phyloP scores from a whole-genome alignment of 2,797 vertebrate species.

The Falco naumanni region DNA sequence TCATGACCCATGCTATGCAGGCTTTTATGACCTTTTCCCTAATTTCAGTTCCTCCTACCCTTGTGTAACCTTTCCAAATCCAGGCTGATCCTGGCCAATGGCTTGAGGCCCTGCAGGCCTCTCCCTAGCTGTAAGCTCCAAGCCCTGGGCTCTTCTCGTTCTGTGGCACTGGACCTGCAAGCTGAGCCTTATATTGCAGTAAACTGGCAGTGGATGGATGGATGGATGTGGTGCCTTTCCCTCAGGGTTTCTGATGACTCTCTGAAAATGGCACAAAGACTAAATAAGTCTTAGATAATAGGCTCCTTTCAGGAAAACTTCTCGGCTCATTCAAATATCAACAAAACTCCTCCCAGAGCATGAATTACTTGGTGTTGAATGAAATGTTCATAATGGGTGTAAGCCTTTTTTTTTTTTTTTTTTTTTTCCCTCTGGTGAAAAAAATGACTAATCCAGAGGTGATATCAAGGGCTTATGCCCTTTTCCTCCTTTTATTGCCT shows the following conservation, averaged over 20 bases:
- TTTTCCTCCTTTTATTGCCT: neutral
- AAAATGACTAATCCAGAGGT: constrained; percentile 2
- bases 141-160: neutral
- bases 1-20: neutral
- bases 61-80: neutral
- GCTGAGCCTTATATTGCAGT: neutral
- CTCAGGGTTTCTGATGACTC: neutral
- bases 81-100: neutral
- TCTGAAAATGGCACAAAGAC: neutral
- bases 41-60: neutral
- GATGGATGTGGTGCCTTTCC: neutral
- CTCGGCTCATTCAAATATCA: neutral
- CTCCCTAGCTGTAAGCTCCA: neutral
- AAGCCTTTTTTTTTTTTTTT: neutral
- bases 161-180: neutral
- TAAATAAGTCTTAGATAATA: neutral
- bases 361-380: constrained; percentile 21
- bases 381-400: neutral
- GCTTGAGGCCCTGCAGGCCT: neutral
- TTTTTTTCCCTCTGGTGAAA: neutral
- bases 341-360: constrained; percentile 14
- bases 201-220: neutral
- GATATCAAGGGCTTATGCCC: neutral
- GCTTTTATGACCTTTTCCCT: neutral
- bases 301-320: neutral